phyloP scores from a whole-genome alignment of 2,797 vertebrate genomes.

The Hafferia zeledoni region DNA sequence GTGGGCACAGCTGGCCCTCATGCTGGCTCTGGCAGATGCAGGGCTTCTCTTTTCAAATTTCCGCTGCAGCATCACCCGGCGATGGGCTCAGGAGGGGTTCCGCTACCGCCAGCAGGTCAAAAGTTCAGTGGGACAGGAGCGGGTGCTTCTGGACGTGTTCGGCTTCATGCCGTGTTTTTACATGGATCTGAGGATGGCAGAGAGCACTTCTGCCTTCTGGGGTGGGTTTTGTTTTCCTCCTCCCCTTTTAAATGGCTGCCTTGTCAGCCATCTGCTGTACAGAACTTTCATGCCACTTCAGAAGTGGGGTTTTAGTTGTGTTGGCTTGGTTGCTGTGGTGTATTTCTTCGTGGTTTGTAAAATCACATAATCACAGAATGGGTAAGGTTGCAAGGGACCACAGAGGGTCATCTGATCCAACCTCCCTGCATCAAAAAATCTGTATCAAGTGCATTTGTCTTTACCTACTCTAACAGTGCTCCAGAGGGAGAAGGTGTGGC shows the following conservation, averaged over 20 bases:
- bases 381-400: neutral
- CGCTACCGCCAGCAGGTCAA: slow-evolving; percentile 65
- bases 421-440: neutral
- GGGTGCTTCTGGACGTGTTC: neutral
- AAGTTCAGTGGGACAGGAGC: slow-evolving; percentile 75
- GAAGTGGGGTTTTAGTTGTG: neutral
- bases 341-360: neutral
- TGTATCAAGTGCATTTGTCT: neutral
- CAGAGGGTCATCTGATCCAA: neutral
- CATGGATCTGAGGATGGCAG: neutral
- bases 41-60: slow-evolving; percentile 59
- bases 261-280: slow-evolving; percentile 45
- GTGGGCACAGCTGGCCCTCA: slow-evolving; percentile 49
- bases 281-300: slow-evolving; percentile 20
- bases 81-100: slow-evolving; percentile 46
- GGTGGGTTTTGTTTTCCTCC: neutral
- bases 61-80: neutral
- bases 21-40: slow-evolving; percentile 66
- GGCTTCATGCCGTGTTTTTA: neutral
- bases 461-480: neutral
- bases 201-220: neutral
- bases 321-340: neutral
- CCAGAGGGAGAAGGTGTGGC: neutral
- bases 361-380: neutral
- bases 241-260: slow-evolving; percentile 15